Base-by-base conservation (phyloP, 2,797 vertebrate species). In the Syngnathus rostellatus region DNA sequence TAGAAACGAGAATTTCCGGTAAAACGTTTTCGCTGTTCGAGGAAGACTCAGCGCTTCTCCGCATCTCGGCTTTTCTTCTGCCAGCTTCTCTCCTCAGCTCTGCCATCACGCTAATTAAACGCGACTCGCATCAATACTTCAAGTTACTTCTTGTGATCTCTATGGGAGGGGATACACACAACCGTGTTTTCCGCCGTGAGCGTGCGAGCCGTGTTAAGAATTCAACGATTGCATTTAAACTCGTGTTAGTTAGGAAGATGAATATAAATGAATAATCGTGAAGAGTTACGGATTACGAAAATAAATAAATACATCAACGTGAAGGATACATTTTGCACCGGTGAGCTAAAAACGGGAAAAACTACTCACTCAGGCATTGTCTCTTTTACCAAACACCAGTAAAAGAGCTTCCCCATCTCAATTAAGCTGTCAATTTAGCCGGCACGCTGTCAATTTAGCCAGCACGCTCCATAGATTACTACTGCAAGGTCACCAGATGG, bases 401-500 rank as follows among this genome's bases (percentile, higher is more conserved):
- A 62, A 57, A 62, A 67, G 62, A 64, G 31, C 57, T 19, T 23
- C 38, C 37, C 46, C 63, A 12, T 69, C 65, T 67, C 67, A 45
- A 45, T 45, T 45, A 45, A 45, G 43, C 43, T 14, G 43, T 45
- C 43, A 45, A 12, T 45, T 45, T 45, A 45, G 43, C 43, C 43
- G 4, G 43, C 43, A 4, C 31, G 43, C 43, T 14, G 43, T 45
- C 43, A 45, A 12, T 45, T 45, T 45, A 45, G 43, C 43, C 12
- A 14, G 43, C 43, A 63, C 55, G 8, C 66, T 40, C 63, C 65
- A 39, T 23, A 78, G 72, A 81, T 79, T 73, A 72, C 19, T 1
- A 72, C 19, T 1, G 2, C 43, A 0, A 5, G 65, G 63, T 80
- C 50, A 72, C 68, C 75, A 74, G 70, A 80, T 77, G 76, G 70